Evolutionary conservation across 2,888 invertebrate species (phyloP), one percentile per base, ranked within the genome.

Genomic region (Microchrysa polita): DNA sequence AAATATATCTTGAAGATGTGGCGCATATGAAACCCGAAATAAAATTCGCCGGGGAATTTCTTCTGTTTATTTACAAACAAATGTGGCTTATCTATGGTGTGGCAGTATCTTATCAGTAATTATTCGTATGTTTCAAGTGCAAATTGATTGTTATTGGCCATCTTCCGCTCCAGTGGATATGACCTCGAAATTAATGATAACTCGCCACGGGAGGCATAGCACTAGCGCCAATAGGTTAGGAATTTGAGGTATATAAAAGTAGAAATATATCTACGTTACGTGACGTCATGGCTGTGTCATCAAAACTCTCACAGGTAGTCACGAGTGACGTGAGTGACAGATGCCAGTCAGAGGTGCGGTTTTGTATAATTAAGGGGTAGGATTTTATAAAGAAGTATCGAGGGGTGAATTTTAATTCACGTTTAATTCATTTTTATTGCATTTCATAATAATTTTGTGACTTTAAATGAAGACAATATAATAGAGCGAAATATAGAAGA

Each of bases 201-300:
- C 27, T 55, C 22, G 27, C 16, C 57, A 55, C 57, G 27, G 14
- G 20, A 22, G 20, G 20, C n/a, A 67, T 52, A 18, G 22, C n/a
- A n/a, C n/a, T n/a, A n/a, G n/a, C n/a, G n/a, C n/a, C n/a, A n/a
- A 27, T 12, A 69, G 69, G 69, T 69, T 69, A 69, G 69, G 69
- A 52, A 69, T 69, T 34, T 69, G 42, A 69, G 55, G 69, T 69
- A 42, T 69, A 40, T 53, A 16, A n/a, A n/a, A n/a, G 23, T n/a
- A 23, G 48, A n/a, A n/a, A n/a, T n/a, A n/a, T n/a, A n/a, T n/a
- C 12, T n/a, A 61, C 2, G 14, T 22, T n/a, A 9, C 5, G 55
- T 55, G 55, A 52, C 69, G 57, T 69, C 57, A 69, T 40, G 14
- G 40, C 40, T 57, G 53, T 55, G 69, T 57, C 69, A 69, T 69